A percentile compares a stretch with the other conserved stretches of the same genome.
Conservation (phyloP, 2,113 vertebrate genomes). For the Zosterops lateralis region DNA sequence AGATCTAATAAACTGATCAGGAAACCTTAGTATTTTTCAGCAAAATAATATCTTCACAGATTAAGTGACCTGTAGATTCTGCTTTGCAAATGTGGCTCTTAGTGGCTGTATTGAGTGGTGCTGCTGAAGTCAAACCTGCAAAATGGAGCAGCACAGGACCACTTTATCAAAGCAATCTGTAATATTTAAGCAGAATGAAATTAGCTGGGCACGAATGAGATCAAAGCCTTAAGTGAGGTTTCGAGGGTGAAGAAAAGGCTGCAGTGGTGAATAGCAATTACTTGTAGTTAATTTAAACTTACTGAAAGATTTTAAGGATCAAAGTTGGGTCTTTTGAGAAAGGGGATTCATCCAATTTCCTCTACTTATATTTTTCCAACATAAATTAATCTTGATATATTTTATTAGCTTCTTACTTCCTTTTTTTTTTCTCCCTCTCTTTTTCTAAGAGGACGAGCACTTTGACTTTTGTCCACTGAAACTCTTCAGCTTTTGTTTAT, state of each 20-base stretch:
- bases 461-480: background rate
- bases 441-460: background rate
- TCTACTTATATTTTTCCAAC: constrained; percentile 28
- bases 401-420: background rate
- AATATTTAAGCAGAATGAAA: constrained; percentile 41
- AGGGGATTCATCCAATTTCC: constrained; percentile 29
- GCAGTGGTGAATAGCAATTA: constrained; percentile 4
- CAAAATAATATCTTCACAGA: background rate
- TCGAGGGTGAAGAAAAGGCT: constrained; percentile 17
- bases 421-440: background rate
- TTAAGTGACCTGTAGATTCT: background rate
- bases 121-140: background rate
- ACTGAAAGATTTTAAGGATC: constrained; percentile 38
- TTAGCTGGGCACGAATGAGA: constrained; percentile 37
- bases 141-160: background rate
- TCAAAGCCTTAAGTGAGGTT: constrained; percentile 48
- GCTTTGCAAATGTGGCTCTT: background rate
- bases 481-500: background rate
- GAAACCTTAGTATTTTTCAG: background rate
- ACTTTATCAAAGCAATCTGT: constrained; percentile 11
- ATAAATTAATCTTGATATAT: constrained; percentile 16
- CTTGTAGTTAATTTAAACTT: constrained; percentile 55
- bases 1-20: constrained; percentile 10
- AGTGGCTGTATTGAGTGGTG: background rate
- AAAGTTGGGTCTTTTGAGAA: constrained; percentile 44